phyloP scores from a whole-genome alignment of 2,797 vertebrate genomes.

The Anableps anableps region DNA sequence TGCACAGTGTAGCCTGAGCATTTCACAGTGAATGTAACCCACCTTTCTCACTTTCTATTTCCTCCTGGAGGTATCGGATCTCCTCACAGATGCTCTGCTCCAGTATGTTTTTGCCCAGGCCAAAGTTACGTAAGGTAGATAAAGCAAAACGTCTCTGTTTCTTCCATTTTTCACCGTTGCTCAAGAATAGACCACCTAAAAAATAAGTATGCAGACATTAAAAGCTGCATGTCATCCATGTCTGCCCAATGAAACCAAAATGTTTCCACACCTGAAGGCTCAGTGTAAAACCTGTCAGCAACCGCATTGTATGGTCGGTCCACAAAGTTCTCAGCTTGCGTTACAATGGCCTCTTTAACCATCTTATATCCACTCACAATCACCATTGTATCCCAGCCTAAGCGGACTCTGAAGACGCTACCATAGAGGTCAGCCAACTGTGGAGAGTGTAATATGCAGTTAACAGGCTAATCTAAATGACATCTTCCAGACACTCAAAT shows the following conservation, averaged over 20 bases:
- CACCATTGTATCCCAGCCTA: slow-evolving; percentile 56
- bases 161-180: slow-evolving; percentile 63
- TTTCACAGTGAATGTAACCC: background rate
- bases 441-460: background rate
- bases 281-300: slow-evolving; percentile 38
- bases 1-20: background rate
- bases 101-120: slow-evolving; percentile 66
- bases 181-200: slow-evolving; percentile 70
- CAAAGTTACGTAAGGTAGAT: slow-evolving; percentile 73
- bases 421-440: slow-evolving; percentile 80
- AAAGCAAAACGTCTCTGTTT: slow-evolving; percentile 79
- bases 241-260: background rate
- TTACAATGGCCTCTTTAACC: slow-evolving; percentile 81
- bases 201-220: background rate
- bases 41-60: slow-evolving; percentile 75
- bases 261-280: slow-evolving; percentile 60
- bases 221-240: background rate
- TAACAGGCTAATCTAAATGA: background rate
- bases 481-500: no score
- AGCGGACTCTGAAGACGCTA: slow-evolving; percentile 62
- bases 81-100: slow-evolving; percentile 78
- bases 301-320: slow-evolving; percentile 75
- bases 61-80: slow-evolving; percentile 69
- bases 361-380: slow-evolving; percentile 74
- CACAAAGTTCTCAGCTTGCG: slow-evolving; percentile 79